Evolutionary conservation across 1,140 invertebrate genomes (phyloP).

Genomic region (Polyergus mexicanus): DNA sequence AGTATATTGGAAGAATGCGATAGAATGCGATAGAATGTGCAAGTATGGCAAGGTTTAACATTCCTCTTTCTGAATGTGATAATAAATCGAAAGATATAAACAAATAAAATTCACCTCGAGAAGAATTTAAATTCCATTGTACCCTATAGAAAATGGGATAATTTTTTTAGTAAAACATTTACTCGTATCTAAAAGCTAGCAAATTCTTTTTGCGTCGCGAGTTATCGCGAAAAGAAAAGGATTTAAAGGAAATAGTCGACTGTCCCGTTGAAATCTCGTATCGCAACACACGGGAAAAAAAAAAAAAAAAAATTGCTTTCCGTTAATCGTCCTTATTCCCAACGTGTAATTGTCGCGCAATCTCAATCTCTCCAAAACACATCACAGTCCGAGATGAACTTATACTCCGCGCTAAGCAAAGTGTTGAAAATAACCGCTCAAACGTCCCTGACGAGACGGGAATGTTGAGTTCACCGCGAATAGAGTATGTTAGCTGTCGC

Average conservation of each 20-base stretch:
- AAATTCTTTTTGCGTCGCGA: too few species aligned
- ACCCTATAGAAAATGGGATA: neutral
- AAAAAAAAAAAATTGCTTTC: constrained; percentile 12
- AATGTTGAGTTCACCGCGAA: constrained; percentile 82
- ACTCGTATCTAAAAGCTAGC: neutral
- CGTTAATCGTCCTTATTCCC: constrained; percentile 4
- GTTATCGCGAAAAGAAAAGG: neutral
- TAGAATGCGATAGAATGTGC: neutral
- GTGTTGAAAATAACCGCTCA: constrained; percentile 83
- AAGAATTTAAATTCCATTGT: neutral
- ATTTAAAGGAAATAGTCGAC: too few species aligned
- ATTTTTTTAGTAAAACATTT: neutral
- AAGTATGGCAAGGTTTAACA: neutral
- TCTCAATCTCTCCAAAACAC: constrained; percentile 16
- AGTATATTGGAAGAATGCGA: neutral
- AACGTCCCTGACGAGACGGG: constrained; percentile 83
- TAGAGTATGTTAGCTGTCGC: constrained; percentile 78
- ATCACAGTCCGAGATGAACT: constrained; percentile 7
- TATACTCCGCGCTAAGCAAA: constrained; percentile 42
- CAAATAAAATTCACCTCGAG: neutral
- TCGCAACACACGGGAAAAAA: neutral
- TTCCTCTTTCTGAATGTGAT: neutral
- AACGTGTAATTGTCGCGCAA: neutral
- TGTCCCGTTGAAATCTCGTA: neutral
- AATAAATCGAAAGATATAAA: neutral